Conservation (phyloP, 2,888 invertebrate genomes). For the Acanthopleura granulata region DNA sequence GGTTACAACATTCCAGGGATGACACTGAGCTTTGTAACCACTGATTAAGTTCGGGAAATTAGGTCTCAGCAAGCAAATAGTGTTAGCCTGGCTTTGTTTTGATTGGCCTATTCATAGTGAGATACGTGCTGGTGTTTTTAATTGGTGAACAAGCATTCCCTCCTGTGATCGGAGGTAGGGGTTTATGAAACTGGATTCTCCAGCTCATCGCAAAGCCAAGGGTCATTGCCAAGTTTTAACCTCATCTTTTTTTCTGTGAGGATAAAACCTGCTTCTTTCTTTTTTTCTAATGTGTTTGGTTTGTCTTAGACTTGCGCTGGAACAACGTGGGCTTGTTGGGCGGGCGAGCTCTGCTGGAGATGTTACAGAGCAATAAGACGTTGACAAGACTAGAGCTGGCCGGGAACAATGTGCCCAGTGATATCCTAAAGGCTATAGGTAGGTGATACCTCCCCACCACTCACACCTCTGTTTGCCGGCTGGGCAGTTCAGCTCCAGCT, state of each 20-base stretch:
- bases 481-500: too few relatives aligned
- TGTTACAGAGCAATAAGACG: slow-evolving; percentile 65
- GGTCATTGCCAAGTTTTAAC: slow-evolving; percentile 13
- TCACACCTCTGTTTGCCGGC: too few relatives aligned
- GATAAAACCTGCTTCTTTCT: too few relatives aligned
- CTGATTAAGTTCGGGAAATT: too few relatives aligned
- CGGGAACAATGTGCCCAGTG: slow-evolving; percentile 69
- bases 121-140: not conserved
- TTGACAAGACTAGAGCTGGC: slow-evolving; percentile 64
- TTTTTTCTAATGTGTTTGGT: not conserved
- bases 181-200: not conserved
- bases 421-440: slow-evolving; percentile 67
- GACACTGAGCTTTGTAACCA: too few relatives aligned
- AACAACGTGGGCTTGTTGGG: slow-evolving; percentile 69
- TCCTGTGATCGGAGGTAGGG: not conserved
- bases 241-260: not conserved
- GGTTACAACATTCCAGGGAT: too few relatives aligned
- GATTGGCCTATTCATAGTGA: not conserved
- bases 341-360: slow-evolving; percentile 62
- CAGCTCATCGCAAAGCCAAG: not conserved
- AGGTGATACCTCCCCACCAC: slow-evolving; percentile 21
- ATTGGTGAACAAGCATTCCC: not conserved
- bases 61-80: too few relatives aligned
- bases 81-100: not conserved
- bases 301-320: slow-evolving; percentile 66